Evolutionary conservation across 1,140 invertebrate genomes (phyloP), one percentile per base, ranked within the genome.

Genomic region (Heterodera carotae): DNA sequence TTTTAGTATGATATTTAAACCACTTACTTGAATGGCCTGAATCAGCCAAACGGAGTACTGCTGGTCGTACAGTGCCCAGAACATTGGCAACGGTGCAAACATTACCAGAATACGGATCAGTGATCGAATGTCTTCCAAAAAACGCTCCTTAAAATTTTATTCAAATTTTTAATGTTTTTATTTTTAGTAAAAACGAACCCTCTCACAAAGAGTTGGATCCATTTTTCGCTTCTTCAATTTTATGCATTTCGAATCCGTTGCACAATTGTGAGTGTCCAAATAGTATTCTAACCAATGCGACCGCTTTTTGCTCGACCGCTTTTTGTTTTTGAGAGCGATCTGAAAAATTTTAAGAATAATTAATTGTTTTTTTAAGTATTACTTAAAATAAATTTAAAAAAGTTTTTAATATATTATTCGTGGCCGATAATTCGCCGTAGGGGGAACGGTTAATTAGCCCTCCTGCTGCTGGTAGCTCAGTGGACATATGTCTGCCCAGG

Each of bases 231-330:
- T 60, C 33, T 75, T 62, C 29, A 75, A 60, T 25, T n/a, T n/a
- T 27, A 60, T 56, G 10, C 90, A 88, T 87, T 93, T 94, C 2
- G 94, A 91, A 81, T 96, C 94, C 8, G 89, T 86, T 64, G 96
- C 91, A 78, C 89, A 89, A 31, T 71, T 69, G 56, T 77, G 48
- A 84, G 89, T 80, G 34, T 86, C 74, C 36, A 78, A 72, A 48
- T 66, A 79, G 27, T 80, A 78, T 7, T 77, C 69, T 15, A 83
- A 34, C 76, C 81, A 80, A 79, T 77, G 33, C n/a, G 56, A 22
- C 18, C 66, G 64, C 33, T 15, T 29, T 43, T 81, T 79, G 15
- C 56, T 39, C 59, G 56, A 68, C 34, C 60, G 31, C 39, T 39
- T 81, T n/a, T 67, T 59, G 66, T 75, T 75, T 22, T 34, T 31